phyloP scores from a whole-genome alignment of 2,888 invertebrate genomes.

The Caenorhabditis sp. region DNA sequence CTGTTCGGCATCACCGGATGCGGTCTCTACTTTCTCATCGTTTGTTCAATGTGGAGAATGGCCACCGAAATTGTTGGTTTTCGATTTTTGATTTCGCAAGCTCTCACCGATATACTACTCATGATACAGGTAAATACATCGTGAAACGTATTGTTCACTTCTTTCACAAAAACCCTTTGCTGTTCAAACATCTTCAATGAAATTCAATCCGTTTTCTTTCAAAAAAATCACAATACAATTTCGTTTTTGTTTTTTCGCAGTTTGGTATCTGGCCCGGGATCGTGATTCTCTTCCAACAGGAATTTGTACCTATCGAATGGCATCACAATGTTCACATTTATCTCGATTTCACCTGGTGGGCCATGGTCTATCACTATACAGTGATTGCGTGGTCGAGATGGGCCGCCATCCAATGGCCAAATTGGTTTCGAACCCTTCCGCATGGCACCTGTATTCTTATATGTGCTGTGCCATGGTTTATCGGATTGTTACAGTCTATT shows the following conservation, averaged over 20 bases:
- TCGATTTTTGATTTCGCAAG: slow-evolving; percentile 56
- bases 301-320: slow-evolving; percentile 43
- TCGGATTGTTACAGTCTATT: slow-evolving; percentile 52
- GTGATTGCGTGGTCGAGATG: slow-evolving; percentile 60
- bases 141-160: not conserved
- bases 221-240: not conserved
- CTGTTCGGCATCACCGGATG: slow-evolving; percentile 55
- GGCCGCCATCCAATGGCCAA: slow-evolving; percentile 60
- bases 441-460: slow-evolving; percentile 51
- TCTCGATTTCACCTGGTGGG: slow-evolving; percentile 62
- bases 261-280: slow-evolving; percentile 62
- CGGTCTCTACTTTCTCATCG: slow-evolving; percentile 51
- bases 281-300: slow-evolving; percentile 54
- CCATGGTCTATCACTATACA: slow-evolving; percentile 59
- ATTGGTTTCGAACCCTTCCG: slow-evolving; percentile 56
- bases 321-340: slow-evolving; percentile 56
- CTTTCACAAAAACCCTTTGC: not conserved
- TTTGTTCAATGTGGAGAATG: slow-evolving; percentile 55
- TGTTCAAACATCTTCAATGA: not conserved
- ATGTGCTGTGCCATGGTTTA: slow-evolving; percentile 58
- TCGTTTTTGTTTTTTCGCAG: slow-evolving; percentile 25
- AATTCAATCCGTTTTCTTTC: not conserved
- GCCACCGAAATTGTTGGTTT: slow-evolving; percentile 59
- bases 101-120: slow-evolving; percentile 55
- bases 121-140: slow-evolving; percentile 44